Percentiles rank a stretch among this genome's conserved stretches.
These are phyloP conservation scores for Podarcis lilfordi DNA, from an alignment of 2,797 vertebrate genomes.

Conservation along the genomic window DNA sequence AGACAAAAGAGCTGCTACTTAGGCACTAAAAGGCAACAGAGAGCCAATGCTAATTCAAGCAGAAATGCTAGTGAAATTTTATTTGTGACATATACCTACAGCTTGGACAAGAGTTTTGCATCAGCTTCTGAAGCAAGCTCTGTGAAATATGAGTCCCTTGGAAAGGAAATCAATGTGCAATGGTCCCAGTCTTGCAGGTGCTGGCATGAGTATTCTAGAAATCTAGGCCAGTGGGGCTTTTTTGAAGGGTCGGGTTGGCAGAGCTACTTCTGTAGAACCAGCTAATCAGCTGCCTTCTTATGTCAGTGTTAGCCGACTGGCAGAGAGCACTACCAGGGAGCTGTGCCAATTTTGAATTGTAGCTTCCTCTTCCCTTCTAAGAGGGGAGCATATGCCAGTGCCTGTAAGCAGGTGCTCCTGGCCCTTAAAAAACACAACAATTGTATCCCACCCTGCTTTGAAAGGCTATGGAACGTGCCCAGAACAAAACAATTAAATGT, in stretches of 20 bases:
- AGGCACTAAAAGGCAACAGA: neutral
- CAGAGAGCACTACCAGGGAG: neutral
- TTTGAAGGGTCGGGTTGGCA: conserved; percentile 6
- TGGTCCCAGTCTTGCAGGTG: neutral
- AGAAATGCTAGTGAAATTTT: neutral
- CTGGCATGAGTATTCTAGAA: neutral
- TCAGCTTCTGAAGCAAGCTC: neutral
- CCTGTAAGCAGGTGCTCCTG: neutral
- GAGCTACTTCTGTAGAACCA: neutral
- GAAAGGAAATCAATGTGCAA: neutral
- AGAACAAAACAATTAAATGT: neutral
- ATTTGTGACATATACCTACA: neutral
- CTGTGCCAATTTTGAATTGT: neutral
- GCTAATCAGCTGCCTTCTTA: conserved; percentile 6
- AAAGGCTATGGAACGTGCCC: neutral
- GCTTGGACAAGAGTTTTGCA: neutral
- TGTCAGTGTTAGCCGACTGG: neutral
- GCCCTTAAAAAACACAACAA: too few relatives aligned
- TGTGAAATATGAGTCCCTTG: neutral
- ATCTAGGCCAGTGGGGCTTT: neutral
- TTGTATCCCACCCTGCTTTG: neutral
- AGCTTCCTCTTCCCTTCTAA: neutral
- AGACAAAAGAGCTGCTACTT: neutral
- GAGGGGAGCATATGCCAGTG: neutral
- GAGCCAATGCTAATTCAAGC: neutral